These are phyloP conservation scores for Muscicapa comitata DNA, from an alignment of 2,797 vertebrate genomes.

Conservation along the genomic window DNA sequence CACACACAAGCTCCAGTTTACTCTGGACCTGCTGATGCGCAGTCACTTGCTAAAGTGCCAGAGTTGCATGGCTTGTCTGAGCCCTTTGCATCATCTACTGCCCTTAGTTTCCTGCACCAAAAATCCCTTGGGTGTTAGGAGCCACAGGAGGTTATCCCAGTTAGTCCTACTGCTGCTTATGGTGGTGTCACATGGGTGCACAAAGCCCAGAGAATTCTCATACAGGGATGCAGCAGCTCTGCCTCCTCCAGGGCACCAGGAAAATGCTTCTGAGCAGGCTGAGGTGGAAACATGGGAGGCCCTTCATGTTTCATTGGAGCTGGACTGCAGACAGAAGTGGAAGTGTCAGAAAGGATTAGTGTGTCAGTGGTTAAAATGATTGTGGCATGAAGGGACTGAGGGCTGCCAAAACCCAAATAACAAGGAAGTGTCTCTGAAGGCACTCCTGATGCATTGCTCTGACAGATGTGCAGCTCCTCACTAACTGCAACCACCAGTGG, in stretches of 20 bases:
- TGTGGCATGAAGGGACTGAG: not conserved
- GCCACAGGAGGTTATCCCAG: not conserved
- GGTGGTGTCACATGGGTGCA: not conserved
- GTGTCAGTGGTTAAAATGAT: not conserved
- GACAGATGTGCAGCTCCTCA: not conserved
- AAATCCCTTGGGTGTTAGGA: not conserved
- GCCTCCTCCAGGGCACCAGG: not conserved
- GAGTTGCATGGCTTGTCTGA: not conserved
- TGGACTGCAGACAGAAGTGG: not conserved
- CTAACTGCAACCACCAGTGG: not conserved
- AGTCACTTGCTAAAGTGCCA: not conserved
- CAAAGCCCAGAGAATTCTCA: not conserved
- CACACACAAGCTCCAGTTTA: rapidly evolving
- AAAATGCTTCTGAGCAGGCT: not conserved
- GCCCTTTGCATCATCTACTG: not conserved
- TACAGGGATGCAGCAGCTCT: not conserved
- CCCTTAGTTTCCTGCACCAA: not conserved
- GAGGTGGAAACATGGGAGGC: not conserved
- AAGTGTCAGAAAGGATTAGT: conserved; percentile 1
- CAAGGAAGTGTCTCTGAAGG: not conserved
- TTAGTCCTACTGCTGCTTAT: not conserved
- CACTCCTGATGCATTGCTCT: not conserved
- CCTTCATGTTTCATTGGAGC: not conserved
- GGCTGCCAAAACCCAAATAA: conserved; percentile 5
- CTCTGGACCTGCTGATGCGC: not conserved